Conservation (phyloP, 2,797 vertebrate genomes). For the Lagocephalus sceleratus region DNA sequence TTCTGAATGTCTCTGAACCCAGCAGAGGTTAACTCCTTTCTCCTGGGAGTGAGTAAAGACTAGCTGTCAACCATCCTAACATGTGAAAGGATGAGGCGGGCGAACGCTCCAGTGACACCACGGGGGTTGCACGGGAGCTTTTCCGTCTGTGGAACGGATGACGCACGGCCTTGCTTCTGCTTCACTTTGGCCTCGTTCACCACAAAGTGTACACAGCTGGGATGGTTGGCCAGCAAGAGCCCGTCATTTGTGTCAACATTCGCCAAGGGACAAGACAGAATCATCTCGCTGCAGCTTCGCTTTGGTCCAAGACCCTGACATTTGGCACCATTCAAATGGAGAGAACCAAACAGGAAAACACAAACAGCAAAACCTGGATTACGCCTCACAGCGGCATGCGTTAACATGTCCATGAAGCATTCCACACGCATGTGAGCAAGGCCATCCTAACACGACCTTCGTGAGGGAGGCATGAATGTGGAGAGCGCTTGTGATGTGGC, state of each 20-base stretch:
- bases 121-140: slow-evolving; percentile 41
- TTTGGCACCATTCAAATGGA: slow-evolving; percentile 13
- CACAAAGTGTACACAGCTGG: slow-evolving; percentile 68
- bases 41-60: background rate
- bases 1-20: no score
- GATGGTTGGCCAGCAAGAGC: slow-evolving; percentile 49
- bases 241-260: slow-evolving; percentile 64
- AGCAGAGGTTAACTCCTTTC: no score
- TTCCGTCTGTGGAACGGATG: slow-evolving; percentile 57
- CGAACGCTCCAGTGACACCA: slow-evolving; percentile 32
- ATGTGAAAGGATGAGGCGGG: slow-evolving; percentile 23
- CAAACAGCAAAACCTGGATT: slow-evolving; percentile 17
- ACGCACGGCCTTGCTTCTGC: slow-evolving; percentile 59
- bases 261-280: slow-evolving; percentile 34
- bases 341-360: slow-evolving; percentile 34
- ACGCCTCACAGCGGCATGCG: slow-evolving; percentile 6
- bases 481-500: slow-evolving; percentile 36
- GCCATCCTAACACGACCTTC: slow-evolving; percentile 28
- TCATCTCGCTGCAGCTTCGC: slow-evolving; percentile 21
- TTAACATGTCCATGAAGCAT: slow-evolving; percentile 37
- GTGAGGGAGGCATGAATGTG: slow-evolving; percentile 38
- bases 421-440: slow-evolving; percentile 39
- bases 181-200: slow-evolving; percentile 61
- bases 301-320: slow-evolving; percentile 34
- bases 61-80: background rate